Evolutionary conservation across 2,888 invertebrate species (phyloP).

Genomic region (Cybosia mesomella): DNA sequence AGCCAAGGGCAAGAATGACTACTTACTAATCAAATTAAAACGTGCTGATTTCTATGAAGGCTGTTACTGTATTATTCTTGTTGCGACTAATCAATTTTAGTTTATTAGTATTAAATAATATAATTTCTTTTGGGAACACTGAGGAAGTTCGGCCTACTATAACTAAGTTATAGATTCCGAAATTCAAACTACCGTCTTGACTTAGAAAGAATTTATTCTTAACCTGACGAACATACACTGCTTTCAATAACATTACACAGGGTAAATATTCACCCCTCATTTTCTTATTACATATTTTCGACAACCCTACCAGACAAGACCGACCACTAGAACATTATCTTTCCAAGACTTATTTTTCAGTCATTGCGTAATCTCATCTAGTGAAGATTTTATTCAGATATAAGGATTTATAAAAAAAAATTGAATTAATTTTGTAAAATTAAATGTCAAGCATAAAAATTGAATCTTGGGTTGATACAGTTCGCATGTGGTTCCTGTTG

Average conservation of each 20-base stretch:
- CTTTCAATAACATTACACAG: slow-evolving; percentile 23
- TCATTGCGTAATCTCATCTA: not conserved
- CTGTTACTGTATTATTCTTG: not conserved
- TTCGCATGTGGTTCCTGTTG: not conserved
- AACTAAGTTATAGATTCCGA: slow-evolving; percentile 24
- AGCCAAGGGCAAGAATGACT: not conserved
- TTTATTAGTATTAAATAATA: not conserved
- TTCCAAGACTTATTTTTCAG: not conserved
- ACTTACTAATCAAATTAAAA: not conserved
- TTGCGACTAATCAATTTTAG: not conserved
- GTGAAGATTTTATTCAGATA: not conserved
- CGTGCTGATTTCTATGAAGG: not conserved
- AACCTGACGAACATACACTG: slow-evolving; percentile 26
- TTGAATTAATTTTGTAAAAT: not conserved
- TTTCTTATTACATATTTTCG: slow-evolving; percentile 12
- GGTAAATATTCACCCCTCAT: slow-evolving; percentile 19
- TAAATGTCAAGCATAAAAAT: slow-evolving; percentile 4
- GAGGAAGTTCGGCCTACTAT: slow-evolving; percentile 21
- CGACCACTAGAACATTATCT: slow-evolving; percentile 14
- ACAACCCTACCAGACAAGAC: slow-evolving; percentile 22
- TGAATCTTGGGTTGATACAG: not conserved
- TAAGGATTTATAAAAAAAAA: not conserved
- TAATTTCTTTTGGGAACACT: not conserved
- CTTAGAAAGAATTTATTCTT: slow-evolving; percentile 31
- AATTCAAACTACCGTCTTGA: slow-evolving; percentile 24